Evolutionary conservation across 2,113 vertebrate genomes (phyloP), one percentile per base, ranked within the genome.

Genomic region (Sardina pilchardus): DNA sequence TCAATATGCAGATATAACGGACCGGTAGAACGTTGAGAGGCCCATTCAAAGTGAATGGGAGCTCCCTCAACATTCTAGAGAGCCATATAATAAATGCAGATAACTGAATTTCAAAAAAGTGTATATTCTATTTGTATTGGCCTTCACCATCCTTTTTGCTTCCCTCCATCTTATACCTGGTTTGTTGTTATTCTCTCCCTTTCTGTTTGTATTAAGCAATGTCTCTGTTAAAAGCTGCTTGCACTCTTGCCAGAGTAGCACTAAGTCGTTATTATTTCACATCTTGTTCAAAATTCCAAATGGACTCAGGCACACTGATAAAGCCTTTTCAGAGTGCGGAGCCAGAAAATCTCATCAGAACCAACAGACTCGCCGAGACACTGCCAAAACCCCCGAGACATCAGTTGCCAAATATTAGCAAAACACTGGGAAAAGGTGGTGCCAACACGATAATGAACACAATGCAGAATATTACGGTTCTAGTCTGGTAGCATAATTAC

Each of bases 251-350:
- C 63, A 71, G 6, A 71, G 14, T 34, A 0, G 26, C 63, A 71
- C 26, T 71, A 30, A 71, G 26, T 71, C n/a, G 2, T 71, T 71
- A 71, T 30, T 34, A 71, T 71, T 71, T 71, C 63, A 71, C 63
- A 71, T 71, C 63, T 71, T 71, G 63, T 71, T 71, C n/a, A 71
- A 26, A 30, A 71, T 71, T 30, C 63, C 26, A 71, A 71, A 71
- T 71, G 63, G 63, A 71, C 53, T 59, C 19, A n/a, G 53, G 19
- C 53, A 59, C 63, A 71, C n/a, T 8, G 30, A 71, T 71, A 71
- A 71, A 71, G 30, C 26, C 63, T 71, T 71, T 26, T 71, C 63
- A 71, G 63, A 26, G 63, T 12, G 63, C 26, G 26, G 63, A 34
- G n/a, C 63, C 63, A 71, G 63, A 34, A 71, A 30, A 71, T 71